Base-by-base conservation (phyloP, 2,888 invertebrate genomes). In the Coenonympha glycerion region DNA sequence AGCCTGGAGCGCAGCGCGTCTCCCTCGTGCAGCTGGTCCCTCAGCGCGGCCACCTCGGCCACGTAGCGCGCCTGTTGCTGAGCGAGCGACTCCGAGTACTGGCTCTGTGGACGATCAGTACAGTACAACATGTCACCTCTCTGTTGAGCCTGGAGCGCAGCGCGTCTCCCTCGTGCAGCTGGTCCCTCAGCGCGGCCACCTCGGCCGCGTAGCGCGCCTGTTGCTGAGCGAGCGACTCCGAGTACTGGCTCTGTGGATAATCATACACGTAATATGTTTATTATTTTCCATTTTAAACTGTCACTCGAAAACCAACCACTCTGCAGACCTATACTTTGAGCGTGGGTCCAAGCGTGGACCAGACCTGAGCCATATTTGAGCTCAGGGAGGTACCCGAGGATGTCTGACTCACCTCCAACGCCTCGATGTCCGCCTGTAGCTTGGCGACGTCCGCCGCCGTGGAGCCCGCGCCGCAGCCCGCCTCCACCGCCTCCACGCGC, bases 1-100 rank as follows among this genome's bases (percentile, higher is more conserved):
- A 96, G 88, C 44, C 93, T 88, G 61, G 92, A 91, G 24, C 93
- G 85, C 58, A 92, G 89, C 9, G 91, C 90, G 68, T 97, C 97
- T 0, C 91, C 89, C 66, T 97, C 97, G 61, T 92, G 92, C 28
- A 97, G 81, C 73, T 96, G 96, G 62, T 96, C 96, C 58, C 93
- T 89, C 33, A 97, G 83, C 6, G 94, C 91, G 3, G 93, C 88
- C 50, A 95, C 68, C 68, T 97, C 97, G 13, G 93, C 83, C 69
- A 92, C 92, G 78, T 92, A 94, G 54, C 96, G 90, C 3, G 92
- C 86, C 71, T 95, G 95, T 62, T 95, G 93, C 62, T 95, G 93
- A 47, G 91, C 89, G 28, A 96, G 68, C 61, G 92, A 92, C 73
- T 97, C 97, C 60, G 94, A 93, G 79, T 95, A 95, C 72, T 96